Conservation (phyloP, 2,113 vertebrate species). For the Dunckerocampus dactyliophorus region DNA sequence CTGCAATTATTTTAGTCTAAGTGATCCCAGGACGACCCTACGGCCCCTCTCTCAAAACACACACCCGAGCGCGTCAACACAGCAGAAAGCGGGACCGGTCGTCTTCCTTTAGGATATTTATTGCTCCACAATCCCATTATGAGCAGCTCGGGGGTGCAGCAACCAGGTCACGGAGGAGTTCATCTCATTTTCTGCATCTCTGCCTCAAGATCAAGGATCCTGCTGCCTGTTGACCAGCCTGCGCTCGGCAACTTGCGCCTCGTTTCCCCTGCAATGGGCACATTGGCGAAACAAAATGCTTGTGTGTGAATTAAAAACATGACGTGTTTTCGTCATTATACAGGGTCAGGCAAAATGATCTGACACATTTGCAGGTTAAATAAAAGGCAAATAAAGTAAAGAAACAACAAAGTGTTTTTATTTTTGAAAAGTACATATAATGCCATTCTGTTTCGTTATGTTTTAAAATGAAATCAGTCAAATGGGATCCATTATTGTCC, state of each 20-base stretch:
- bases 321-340: too few relatives aligned
- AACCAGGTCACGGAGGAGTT: constrained; percentile 30
- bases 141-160: constrained; percentile 1
- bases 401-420: too few relatives aligned
- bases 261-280: background rate
- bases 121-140: constrained; percentile 41
- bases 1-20: background rate
- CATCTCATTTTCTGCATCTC: constrained; percentile 43
- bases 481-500: too few relatives aligned
- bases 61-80: background rate
- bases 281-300: too few relatives aligned
- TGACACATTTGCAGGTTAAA: too few relatives aligned
- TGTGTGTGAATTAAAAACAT: background rate
- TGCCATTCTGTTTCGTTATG: too few relatives aligned
- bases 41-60: background rate
- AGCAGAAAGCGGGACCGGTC: background rate
- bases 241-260: constrained; percentile 12
- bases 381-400: too few relatives aligned
- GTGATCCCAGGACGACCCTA: background rate
- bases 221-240: constrained; percentile 26
- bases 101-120: constrained; percentile 24
- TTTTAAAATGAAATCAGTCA: too few relatives aligned
- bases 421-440: too few relatives aligned
- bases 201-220: constrained; percentile 28
- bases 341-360: too few relatives aligned